Percentiles rank a stretch among this genome's conserved stretches.
Evolutionary conservation across 1,140 invertebrate species (phyloP).

Genomic region (Marisa cornuarietis): DNA sequence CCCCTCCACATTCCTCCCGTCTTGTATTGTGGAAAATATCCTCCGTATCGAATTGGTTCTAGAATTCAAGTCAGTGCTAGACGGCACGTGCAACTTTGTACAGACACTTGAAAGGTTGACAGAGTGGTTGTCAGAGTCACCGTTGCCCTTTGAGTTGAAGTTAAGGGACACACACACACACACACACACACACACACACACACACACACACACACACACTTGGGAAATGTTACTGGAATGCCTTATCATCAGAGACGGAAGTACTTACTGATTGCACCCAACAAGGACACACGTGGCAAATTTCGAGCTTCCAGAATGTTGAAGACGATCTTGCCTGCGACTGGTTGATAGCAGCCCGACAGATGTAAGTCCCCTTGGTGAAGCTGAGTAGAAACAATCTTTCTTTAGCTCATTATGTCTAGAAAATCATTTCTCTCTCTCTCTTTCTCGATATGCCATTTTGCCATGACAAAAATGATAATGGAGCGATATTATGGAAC

Average conservation of each 20-base stretch:
- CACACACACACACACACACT: not conserved
- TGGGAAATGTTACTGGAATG: not conserved
- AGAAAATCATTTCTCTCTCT: not conserved
- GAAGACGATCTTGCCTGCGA: conserved; percentile 62
- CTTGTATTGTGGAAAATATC: too few species aligned
- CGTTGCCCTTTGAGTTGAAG: too few species aligned
- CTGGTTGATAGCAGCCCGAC: conserved; percentile 62
- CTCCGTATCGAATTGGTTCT: too few species aligned
- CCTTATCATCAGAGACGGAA: not conserved
- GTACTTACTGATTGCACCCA: conserved; percentile 60
- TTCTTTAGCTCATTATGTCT: not conserved
- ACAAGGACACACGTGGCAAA: conserved; percentile 54
- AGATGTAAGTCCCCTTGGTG: conserved; percentile 62
- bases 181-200: not conserved
- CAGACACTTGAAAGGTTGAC: not conserved
- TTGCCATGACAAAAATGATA: too few species aligned
- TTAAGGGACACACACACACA: too few species aligned
- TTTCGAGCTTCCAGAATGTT: conserved; percentile 58
- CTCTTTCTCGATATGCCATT: conserved; percentile 4
- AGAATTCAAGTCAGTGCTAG: too few species aligned
- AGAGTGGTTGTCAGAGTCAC: not conserved
- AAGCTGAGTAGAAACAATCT: conserved; percentile 35
- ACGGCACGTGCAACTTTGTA: too few species aligned
- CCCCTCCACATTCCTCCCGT: too few species aligned
- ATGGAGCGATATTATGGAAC: too few species aligned